Percentiles rank a stretch among this genome's conserved stretches.
phyloP scores from a whole-genome alignment of 2,888 invertebrate genomes.

The Lithosia quadra region DNA sequence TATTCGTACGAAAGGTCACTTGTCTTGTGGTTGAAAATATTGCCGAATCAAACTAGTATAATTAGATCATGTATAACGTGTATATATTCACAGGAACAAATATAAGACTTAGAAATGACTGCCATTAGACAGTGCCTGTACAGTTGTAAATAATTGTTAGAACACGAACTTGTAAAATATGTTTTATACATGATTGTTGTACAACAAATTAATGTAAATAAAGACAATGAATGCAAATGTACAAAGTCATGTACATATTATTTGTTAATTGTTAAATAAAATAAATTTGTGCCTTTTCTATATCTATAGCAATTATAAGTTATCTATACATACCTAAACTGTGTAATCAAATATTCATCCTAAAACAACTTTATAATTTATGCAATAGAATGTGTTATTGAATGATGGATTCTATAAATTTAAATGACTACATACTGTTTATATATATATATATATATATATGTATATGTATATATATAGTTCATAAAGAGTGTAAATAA shows the following conservation, averaged over 20 bases:
- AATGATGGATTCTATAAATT: conserved; percentile 12
- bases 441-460: too few species aligned
- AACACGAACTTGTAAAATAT: conserved; percentile 33
- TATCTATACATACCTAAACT: conserved; percentile 15
- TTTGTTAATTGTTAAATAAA: conserved; percentile 44
- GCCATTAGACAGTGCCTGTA: conserved; percentile 32
- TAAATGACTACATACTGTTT: conserved; percentile 32
- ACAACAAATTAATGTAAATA: conserved; percentile 39
- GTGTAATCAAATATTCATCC: conserved; percentile 1
- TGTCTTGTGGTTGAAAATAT: conserved; percentile 21
- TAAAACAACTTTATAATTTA: conserved; percentile 3
- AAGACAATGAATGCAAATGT: conserved; percentile 23
- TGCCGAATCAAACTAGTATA: conserved; percentile 15
- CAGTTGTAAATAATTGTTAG: conserved; percentile 39
- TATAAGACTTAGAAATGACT: conserved; percentile 29
- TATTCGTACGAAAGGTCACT: not conserved
- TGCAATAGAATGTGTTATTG: conserved; percentile 22
- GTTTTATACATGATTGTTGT: conserved; percentile 28
- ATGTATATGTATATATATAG: too few species aligned
- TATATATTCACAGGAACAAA: conserved; percentile 33
- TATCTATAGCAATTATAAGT: conserved; percentile 27
- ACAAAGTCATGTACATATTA: conserved; percentile 80
- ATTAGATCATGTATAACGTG: conserved; percentile 13
- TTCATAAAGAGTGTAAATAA: conserved; percentile 44
- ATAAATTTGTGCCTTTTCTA: conserved; percentile 72